Evolutionary conservation across 2,113 vertebrate genomes (phyloP), one percentile per base, ranked within the genome.

Genomic region (Sceloporus undulatus): DNA sequence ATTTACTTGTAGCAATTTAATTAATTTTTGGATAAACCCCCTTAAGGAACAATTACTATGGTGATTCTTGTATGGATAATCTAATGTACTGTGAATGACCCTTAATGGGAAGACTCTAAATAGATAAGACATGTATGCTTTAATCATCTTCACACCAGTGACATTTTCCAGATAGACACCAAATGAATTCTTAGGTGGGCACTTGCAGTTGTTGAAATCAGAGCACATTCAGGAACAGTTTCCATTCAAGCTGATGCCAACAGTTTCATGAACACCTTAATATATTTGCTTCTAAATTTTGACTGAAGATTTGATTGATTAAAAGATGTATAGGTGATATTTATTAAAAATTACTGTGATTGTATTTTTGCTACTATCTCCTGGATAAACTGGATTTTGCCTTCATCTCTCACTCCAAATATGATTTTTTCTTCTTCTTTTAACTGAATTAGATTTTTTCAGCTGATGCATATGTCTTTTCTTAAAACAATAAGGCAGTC

Each of bases 101-200:
- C 23, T 9, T 78, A 87, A 75, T 5, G 85, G 54, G 18, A 18
- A 77, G 59, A 75, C 78, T 19, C 4, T 52, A 27, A 40, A 0
- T 80, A 48, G 13, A 56, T 54, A 77, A n/a, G 78, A 18, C n/a
- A 93, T 90, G 76, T 3, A 86, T 90, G 19, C 2, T 85, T 92
- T 91, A 25, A 56, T 85, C 9, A 79, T 88, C 48, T 90, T 90
- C 14, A 62, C 27, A 42, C 3, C 85, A 89, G 23, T 66, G 42
- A 66, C n/a, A 14, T 23, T 86, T 84, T 71, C 82, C 71, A 73
- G 82, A 84, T 66, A 79, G 34, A 25, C 76, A 59, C 38, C 65
- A 79, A 78, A 85, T 85, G 34, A 79, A 79, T 23, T 62, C 66
- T 83, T 68, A 77, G 73, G 42, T 34, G 40, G 38, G 68, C 14